Evolutionary conservation across 2,113 vertebrate species (phyloP), one percentile per base, ranked within the genome.

Genomic region (Notarius lentiginosus): DNA sequence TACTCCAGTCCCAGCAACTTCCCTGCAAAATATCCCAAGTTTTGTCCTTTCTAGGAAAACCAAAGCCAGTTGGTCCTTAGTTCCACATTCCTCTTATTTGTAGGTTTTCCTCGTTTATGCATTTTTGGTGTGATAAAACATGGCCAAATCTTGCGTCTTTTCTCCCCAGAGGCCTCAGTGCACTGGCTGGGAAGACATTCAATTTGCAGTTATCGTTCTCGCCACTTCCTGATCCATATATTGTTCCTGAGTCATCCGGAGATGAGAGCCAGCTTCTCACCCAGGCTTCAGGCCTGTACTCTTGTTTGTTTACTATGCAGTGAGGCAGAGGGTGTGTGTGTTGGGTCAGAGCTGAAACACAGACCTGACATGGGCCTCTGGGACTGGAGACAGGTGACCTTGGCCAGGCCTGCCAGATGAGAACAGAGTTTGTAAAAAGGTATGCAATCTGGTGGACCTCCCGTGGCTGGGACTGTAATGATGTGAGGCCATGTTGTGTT

Each of bases 141-240:
- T 89, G 91, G 91, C 92, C 93, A 93, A 88, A 92, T 91, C 90
- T 88, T 89, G 91, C 89, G 88, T 91, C 90, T 88, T 91, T 90
- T 94, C 89, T 86, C 91, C 91, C 90, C 87, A 84, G 92, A 94
- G 93, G 92, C 91, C 90, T 92, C 89, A 92, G 89, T 91, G 89
- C 93, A 94, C 92, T 94, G 92, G 90, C 93, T 73, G 92, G 93
- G 90, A 92, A 93, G 94, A 94, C 92, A 93, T 95, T 95, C 93
- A 95, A 94, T 95, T 95, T 95, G 91, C 93, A 94, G 90, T 92
- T 95, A 94, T 93, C 93, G 87, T 89, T 83, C 87, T 92, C 92
- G 91, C 63, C 61, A 22, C 91, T 92, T 80, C 89, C 90, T 89
- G 87, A 91, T 85, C 53, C 82, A 53, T 84, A 66, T 56, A 79